Evolutionary conservation across 2,113 vertebrate species (phyloP).

Genomic region (Rhagologus leucostigma): DNA sequence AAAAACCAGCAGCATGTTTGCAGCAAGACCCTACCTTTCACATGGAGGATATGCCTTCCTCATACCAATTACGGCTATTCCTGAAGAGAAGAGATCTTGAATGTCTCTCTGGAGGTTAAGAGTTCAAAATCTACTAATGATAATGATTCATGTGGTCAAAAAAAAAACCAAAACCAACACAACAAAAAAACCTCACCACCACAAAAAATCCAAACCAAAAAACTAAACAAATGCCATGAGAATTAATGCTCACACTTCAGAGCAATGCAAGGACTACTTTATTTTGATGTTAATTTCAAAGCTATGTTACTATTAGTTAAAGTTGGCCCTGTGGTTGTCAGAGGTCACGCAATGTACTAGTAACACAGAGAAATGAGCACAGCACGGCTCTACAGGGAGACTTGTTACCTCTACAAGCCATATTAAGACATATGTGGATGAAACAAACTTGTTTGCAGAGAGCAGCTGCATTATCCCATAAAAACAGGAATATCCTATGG

Average conservation of each 20-base stretch:
- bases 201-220: background rate
- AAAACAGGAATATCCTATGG: background rate
- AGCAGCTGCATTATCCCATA: background rate
- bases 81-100: background rate
- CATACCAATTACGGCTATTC: background rate
- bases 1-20: background rate
- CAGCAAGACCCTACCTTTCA: background rate
- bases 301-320: background rate
- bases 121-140: background rate
- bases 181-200: background rate
- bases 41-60: background rate
- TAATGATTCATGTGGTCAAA: background rate
- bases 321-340: background rate
- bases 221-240: background rate
- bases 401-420: background rate
- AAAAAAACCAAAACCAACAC: background rate
- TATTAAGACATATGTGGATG: background rate
- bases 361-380: background rate
- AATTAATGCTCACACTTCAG: background rate
- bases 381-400: background rate
- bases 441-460: background rate
- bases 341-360: background rate
- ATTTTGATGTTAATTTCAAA: background rate
- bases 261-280: background rate
- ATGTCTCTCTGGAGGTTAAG: background rate